phyloP scores from a whole-genome alignment of 2,797 vertebrate genomes.

The Paramormyrops hopkinsi region DNA sequence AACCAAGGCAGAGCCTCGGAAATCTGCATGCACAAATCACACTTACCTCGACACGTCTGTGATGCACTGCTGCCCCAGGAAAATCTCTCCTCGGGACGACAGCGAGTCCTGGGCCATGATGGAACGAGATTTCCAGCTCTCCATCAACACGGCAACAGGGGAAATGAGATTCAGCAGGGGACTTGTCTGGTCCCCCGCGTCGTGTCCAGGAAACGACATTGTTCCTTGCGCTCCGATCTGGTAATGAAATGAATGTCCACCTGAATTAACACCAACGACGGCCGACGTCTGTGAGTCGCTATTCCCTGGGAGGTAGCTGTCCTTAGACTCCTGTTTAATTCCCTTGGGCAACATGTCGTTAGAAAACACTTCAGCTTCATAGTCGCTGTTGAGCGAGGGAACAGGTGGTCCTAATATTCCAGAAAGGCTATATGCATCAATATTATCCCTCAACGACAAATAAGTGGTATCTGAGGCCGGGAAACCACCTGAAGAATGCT shows the following conservation, averaged over 20 bases:
- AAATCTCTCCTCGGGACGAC: conserved; percentile 81
- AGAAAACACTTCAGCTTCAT: conserved; percentile 80
- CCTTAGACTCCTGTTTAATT: conserved; percentile 92
- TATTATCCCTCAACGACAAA: conserved; percentile 95
- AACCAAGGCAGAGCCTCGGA: not conserved
- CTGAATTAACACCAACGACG: conserved; percentile 96
- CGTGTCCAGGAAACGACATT: conserved; percentile 87
- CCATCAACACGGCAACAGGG: conserved; percentile 84
- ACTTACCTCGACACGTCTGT: conserved; percentile 79
- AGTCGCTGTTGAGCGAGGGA: conserved; percentile 81
- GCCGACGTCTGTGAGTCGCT: conserved; percentile 82
- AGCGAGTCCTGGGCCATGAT: conserved; percentile 66
- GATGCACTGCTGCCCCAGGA: conserved; percentile 87
- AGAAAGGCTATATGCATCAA: conserved; percentile 95
- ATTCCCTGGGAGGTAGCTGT: conserved; percentile 92
- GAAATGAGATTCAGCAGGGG: conserved; percentile 93
- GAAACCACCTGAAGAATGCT: conserved; percentile 75
- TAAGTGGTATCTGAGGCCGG: conserved; percentile 88
- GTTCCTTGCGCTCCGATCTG: conserved; percentile 97
- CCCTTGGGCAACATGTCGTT: conserved; percentile 77
- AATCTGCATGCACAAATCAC: not conserved
- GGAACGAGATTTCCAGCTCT: conserved; percentile 85
- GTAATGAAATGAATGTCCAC: conserved; percentile 99
- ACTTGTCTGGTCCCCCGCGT: conserved; percentile 86
- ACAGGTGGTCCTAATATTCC: conserved; percentile 95